These are phyloP conservation scores for Gracilinanus agilis DNA, from an alignment of 2,113 vertebrate species.

Conservation along the genomic window DNA sequence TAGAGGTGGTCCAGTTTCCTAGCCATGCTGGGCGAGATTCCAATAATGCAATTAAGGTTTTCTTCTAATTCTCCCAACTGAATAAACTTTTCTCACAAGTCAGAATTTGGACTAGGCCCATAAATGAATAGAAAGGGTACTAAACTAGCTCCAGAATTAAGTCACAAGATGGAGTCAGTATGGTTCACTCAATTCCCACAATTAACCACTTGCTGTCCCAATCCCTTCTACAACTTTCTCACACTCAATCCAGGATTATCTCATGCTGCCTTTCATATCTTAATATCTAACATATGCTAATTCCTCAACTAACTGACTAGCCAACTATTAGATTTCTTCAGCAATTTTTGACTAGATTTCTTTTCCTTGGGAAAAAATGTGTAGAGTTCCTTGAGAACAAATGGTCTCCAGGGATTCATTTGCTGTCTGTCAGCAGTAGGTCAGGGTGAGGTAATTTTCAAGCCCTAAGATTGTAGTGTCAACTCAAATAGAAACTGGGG, in stretches of 20 bases:
- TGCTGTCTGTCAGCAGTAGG: background rate
- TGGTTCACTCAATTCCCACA: too few relatives aligned
- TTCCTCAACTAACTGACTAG: background rate
- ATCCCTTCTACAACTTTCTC: too few relatives aligned
- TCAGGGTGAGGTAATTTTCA: background rate
- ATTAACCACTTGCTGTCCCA: too few relatives aligned
- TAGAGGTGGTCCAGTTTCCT: too few relatives aligned
- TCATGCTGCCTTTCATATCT: background rate
- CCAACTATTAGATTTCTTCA: background rate
- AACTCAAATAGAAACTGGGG: background rate
- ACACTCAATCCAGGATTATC: background rate
- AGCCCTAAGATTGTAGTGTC: background rate
- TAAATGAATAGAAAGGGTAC: too few relatives aligned
- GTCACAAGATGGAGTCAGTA: too few relatives aligned
- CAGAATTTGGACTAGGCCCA: too few relatives aligned
- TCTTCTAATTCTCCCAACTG: too few relatives aligned
- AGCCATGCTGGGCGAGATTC: too few relatives aligned
- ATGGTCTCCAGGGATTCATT: background rate
- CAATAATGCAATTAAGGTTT: too few relatives aligned
- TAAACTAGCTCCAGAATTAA: too few relatives aligned
- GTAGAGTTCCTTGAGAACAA: background rate
- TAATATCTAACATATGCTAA: background rate
- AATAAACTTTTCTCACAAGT: too few relatives aligned
- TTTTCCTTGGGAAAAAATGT: background rate
- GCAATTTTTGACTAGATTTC: background rate